Evolutionary conservation across 2,888 invertebrate species (phyloP).

Genomic region (Lypha dubia): DNA sequence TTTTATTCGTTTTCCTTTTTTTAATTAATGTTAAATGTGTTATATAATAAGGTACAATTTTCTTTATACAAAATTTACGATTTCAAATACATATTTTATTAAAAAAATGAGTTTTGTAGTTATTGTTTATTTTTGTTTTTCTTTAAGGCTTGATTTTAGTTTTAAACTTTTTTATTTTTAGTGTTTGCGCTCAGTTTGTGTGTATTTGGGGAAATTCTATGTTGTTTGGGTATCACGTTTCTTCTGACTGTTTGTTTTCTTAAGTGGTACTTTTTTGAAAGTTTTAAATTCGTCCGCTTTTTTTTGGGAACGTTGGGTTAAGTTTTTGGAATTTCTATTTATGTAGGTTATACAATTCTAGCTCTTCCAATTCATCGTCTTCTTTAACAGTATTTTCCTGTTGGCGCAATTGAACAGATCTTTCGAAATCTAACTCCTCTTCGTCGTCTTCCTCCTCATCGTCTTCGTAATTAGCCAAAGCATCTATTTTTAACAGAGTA

Average conservation of each 20-base stretch:
- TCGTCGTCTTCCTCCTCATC: conserved; percentile 74
- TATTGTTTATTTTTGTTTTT: conserved; percentile 26
- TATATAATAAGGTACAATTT: conserved; percentile 71
- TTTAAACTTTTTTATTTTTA: conserved; percentile 39
- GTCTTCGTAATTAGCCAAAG: conserved; percentile 75
- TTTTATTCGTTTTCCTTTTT: conserved; percentile 4
- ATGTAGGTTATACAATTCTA: conserved; percentile 51
- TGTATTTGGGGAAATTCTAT: conserved; percentile 56
- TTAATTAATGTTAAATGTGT: conserved; percentile 44
- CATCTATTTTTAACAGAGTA: conserved; percentile 75
- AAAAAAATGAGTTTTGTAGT: conserved; percentile 41
- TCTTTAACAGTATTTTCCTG: conserved; percentile 3
- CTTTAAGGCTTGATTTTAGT: conserved; percentile 47
- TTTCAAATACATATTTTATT: conserved; percentile 60
- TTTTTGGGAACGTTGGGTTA: not conserved
- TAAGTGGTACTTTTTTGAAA: conserved; percentile 56
- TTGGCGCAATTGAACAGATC: conserved; percentile 22
- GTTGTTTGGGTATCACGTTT: conserved; percentile 50
- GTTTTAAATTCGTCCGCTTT: conserved; percentile 53
- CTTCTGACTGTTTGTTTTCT: conserved; percentile 19
- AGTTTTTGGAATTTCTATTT: conserved; percentile 16
- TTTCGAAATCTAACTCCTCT: conserved; percentile 74
- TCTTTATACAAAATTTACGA: conserved; percentile 72
- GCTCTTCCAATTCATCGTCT: conserved; percentile 50
- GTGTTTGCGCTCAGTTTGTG: conserved; percentile 20